phyloP scores from a whole-genome alignment of 2,888 invertebrate species.

The Cantharis rufa region DNA sequence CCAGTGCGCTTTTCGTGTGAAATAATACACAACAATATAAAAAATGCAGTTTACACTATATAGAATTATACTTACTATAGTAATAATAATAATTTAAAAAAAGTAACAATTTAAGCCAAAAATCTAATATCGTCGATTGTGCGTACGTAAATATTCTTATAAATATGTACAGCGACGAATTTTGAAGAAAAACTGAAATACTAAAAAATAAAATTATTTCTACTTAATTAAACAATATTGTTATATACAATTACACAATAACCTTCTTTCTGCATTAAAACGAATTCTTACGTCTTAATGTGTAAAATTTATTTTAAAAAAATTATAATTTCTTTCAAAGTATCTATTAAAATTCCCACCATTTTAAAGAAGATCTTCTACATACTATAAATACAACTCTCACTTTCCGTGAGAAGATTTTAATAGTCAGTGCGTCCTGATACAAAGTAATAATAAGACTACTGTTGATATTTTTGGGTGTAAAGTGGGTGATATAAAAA shows the following conservation, averaged over 20 bases:
- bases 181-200: background rate
- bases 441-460: constrained; percentile 13
- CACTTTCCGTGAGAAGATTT: constrained; percentile 26
- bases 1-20: background rate
- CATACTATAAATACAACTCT: constrained; percentile 30
- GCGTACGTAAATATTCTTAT: too few relatives aligned
- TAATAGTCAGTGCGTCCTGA: constrained; percentile 23
- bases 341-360: constrained; percentile 24
- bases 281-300: background rate
- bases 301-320: background rate
- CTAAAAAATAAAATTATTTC: background rate
- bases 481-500: constrained; percentile 6
- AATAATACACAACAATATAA: background rate
- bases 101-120: too few relatives aligned
- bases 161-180: background rate
- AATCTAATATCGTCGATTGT: too few relatives aligned
- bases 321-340: background rate
- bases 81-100: background rate
- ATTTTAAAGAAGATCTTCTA: constrained; percentile 15
- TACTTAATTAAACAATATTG: background rate
- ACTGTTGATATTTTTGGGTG: background rate
- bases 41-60: background rate
- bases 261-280: background rate
- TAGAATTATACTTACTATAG: background rate
- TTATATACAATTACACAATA: background rate